These are phyloP conservation scores for Anisognathus igniventris DNA, from an alignment of 2,797 vertebrate species.

Conservation along the genomic window DNA sequence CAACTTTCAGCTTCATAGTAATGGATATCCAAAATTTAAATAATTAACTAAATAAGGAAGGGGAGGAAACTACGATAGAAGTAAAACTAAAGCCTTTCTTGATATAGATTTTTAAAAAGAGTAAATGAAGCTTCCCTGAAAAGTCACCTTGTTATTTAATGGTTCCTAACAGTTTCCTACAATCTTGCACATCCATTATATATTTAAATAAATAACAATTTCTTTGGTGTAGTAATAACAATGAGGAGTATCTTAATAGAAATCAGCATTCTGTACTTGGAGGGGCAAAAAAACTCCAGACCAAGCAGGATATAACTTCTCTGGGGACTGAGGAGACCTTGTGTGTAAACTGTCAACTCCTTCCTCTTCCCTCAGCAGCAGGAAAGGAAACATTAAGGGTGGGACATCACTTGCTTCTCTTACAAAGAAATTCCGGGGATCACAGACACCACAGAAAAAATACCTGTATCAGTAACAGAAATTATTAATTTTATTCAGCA, in stretches of 20 bases:
- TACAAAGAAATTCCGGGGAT: background rate
- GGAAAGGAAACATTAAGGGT: conserved; percentile 34
- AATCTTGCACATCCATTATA: background rate
- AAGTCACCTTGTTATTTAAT: background rate
- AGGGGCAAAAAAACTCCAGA: background rate
- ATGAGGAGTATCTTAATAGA: background rate
- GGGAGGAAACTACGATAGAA: rapidly evolving
- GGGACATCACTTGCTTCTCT: conserved; percentile 1
- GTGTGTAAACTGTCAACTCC: conserved; percentile 46
- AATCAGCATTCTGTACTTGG: background rate
- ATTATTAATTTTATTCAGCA: background rate
- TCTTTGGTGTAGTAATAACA: background rate
- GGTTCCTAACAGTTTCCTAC: background rate
- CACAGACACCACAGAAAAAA: background rate
- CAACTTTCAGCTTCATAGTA: background rate
- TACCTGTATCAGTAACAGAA: background rate
- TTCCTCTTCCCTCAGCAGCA: conserved; percentile 44
- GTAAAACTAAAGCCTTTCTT: background rate
- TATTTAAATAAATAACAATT: background rate
- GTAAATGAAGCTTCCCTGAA: background rate
- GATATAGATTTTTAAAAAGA: background rate
- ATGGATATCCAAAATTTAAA: background rate
- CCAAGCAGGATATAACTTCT: conserved; percentile 54
- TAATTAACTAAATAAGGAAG: background rate
- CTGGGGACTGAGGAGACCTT: background rate